Evolutionary conservation across 2,113 vertebrate species (phyloP), one percentile per base, ranked within the genome.

Genomic region (Tachycineta bicolor): DNA sequence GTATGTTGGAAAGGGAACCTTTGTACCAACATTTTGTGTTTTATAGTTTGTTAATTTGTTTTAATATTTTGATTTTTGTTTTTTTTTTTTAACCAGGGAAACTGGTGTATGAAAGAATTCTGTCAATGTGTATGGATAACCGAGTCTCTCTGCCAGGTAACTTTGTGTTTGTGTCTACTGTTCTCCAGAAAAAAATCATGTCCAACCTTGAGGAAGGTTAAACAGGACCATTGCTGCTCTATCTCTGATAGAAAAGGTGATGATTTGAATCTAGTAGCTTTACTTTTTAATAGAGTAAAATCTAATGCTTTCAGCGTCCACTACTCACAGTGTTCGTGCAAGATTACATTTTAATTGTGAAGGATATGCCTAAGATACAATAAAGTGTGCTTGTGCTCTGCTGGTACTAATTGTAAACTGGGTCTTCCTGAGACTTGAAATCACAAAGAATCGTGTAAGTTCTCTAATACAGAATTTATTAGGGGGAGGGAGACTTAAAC

Each of bases 91-190:
- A 14, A 83, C 22, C 86, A 99, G 99, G 99, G 56, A 99, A 98
- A 41, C 98, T 99, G 12, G 99, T 99, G 22, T 99, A 99, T 9
- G 99, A 99, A 33, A 98, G 99, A 88, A 99, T 99, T 95, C 98
- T 98, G 87, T 98, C 98, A 56, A 99, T 99, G 99, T 99, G 99
- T 15, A 68, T 97, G 58, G 99, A 99, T 78, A 98, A 94, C 28
- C 94, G 96, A 41, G 88, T 64, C 56, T 94, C 74, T 93, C 98
- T 96, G 59, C 97, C 99, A 96, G 99, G 99, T 99, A 98, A 97
- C 2, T 52, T 83, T 28, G 4, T 7, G 14, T 34, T 82, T 59
- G 19, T 74, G 85, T 46, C 43, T 46, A 0, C 14, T 58, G 12
- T 62, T 28, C 22, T 65, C 3, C 50, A 65, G 50, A 17, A 60